Evolutionary conservation across 2,113 vertebrate species (phyloP).

Genomic region (Pterophyllum scalare): DNA sequence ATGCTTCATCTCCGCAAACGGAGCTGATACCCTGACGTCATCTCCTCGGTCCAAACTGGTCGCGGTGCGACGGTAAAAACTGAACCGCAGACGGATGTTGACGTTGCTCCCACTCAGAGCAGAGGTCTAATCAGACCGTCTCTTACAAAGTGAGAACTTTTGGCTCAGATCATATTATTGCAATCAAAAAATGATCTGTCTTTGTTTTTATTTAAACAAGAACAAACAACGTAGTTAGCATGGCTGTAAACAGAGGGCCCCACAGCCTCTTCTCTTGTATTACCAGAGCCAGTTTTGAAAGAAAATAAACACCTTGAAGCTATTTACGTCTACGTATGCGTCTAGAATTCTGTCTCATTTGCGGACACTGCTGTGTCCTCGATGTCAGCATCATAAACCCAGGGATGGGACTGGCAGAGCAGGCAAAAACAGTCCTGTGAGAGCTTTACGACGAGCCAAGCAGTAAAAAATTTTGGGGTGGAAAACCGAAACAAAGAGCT

Average conservation of each 20-base stretch:
- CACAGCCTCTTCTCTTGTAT: not conserved
- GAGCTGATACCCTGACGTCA: not conserved
- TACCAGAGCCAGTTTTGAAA: not conserved
- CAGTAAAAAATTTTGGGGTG: not conserved
- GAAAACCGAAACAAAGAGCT: not conserved
- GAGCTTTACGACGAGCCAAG: not conserved
- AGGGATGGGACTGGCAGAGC: too few relatives aligned
- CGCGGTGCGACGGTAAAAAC: too few relatives aligned
- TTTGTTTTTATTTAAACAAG: not conserved
- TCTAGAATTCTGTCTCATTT: not conserved
- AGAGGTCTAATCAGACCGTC: not conserved
- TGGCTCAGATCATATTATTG: not conserved
- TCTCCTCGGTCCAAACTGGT: not conserved
- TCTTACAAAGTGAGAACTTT: not conserved
- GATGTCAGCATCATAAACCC: not conserved
- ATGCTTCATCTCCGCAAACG: not conserved
- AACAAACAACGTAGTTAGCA: not conserved
- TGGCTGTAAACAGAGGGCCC: not conserved
- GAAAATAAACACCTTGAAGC: not conserved
- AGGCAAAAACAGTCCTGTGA: not conserved
- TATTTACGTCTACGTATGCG: not conserved
- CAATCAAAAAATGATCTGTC: not conserved
- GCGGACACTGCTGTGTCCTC: not conserved
- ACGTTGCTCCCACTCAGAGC: not conserved
- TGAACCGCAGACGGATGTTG: not conserved